Evolutionary conservation across 2,797 vertebrate genomes (phyloP).

Genomic region (Peromyscus eremicus): DNA sequence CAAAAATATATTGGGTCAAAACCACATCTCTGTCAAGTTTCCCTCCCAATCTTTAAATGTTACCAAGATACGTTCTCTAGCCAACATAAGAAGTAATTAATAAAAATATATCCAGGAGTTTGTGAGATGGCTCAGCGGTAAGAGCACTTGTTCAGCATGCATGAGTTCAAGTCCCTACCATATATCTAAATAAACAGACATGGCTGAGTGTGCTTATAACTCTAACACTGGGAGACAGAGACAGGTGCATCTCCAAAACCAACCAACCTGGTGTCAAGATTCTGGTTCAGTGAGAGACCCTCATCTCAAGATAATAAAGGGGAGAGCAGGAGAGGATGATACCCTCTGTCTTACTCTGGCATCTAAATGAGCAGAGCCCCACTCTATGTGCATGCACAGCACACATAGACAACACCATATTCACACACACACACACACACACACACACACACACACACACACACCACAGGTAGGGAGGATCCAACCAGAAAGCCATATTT

Average conservation of each 20-base stretch:
- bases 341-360: not conserved
- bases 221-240: not conserved
- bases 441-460: not conserved
- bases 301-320: not conserved
- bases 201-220: not conserved
- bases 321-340: not conserved
- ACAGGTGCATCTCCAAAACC: not conserved
- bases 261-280: not conserved
- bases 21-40: not conserved
- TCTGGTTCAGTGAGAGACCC: not conserved
- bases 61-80: conserved; percentile 9
- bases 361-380: not conserved
- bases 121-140: not conserved
- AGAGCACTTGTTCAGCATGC: not conserved
- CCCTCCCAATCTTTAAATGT: conserved; percentile 10
- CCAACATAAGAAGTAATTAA: not conserved
- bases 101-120: not conserved
- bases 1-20: not conserved
- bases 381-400: not conserved
- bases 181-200: not conserved
- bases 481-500: conserved; percentile 8
- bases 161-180: not conserved
- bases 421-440: not conserved
- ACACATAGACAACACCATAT: not conserved
- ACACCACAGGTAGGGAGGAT: not conserved